These are phyloP conservation scores for Dendrolimus houi DNA, from an alignment of 2,888 invertebrate species.

Conservation along the genomic window DNA sequence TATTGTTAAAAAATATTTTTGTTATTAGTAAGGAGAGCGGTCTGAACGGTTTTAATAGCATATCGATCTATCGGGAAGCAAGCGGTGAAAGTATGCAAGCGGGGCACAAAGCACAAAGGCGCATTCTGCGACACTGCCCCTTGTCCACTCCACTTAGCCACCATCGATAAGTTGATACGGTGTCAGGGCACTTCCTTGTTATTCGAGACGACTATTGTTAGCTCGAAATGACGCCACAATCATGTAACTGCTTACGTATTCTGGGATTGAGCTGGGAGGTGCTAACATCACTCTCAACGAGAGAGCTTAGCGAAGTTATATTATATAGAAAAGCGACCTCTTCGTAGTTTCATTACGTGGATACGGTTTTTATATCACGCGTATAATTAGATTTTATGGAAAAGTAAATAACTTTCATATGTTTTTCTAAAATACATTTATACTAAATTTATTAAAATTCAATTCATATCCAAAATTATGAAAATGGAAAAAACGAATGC, in stretches of 20 bases:
- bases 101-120: constrained; percentile 50
- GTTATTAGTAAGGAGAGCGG: too few relatives aligned
- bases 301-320: not conserved
- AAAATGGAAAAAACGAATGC: too few relatives aligned
- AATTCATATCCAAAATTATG: too few relatives aligned
- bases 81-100: constrained; percentile 68
- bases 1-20: too few relatives aligned
- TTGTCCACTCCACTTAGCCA: constrained; percentile 47
- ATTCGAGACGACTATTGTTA: constrained; percentile 20
- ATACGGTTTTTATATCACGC: too few relatives aligned
- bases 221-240: constrained; percentile 10
- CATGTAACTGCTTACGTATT: not conserved
- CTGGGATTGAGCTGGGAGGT: not conserved
- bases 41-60: constrained; percentile 3
- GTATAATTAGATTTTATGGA: too few relatives aligned
- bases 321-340: too few relatives aligned
- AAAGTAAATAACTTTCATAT: too few relatives aligned
- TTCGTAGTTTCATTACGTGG: too few relatives aligned
- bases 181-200: constrained; percentile 19
- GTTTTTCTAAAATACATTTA: too few relatives aligned
- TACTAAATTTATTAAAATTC: too few relatives aligned
- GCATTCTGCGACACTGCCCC: constrained; percentile 60
- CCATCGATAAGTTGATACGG: constrained; percentile 20
- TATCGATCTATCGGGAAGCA: constrained; percentile 53
- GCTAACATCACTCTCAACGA: not conserved